phyloP scores from a whole-genome alignment of 1,140 invertebrate genomes.

The Theocolax elegans region DNA sequence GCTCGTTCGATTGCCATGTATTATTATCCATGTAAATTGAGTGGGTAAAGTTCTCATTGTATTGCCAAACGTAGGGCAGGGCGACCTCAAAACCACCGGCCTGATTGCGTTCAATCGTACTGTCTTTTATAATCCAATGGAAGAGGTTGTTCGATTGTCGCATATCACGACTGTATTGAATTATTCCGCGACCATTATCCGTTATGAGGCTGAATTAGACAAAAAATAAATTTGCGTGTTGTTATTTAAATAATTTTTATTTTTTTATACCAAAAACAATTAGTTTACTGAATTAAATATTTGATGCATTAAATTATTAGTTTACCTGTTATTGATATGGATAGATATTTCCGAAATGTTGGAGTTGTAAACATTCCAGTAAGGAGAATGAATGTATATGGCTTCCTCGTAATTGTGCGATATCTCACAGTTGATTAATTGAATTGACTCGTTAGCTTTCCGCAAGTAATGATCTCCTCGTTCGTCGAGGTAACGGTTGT shows the following conservation, averaged over 20 bases:
- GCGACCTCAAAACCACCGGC: slow-evolving; percentile 85
- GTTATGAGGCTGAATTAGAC: slow-evolving; percentile 73
- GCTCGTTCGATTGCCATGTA: slow-evolving; percentile 85
- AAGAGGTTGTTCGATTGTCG: slow-evolving; percentile 93
- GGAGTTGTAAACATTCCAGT: slow-evolving; percentile 83
- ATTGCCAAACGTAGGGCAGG: slow-evolving; percentile 94
- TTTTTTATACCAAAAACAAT: no score
- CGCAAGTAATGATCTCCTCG: slow-evolving; percentile 85
- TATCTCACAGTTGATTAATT: slow-evolving; percentile 82
- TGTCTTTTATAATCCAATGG: slow-evolving; percentile 91
- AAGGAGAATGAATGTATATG: slow-evolving; percentile 83
- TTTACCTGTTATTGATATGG: slow-evolving; percentile 78
- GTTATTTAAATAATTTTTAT: no score
- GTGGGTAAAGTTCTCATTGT: slow-evolving; percentile 94
- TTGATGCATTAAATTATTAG: no score
- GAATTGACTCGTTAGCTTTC: slow-evolving; percentile 88
- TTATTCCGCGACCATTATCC: slow-evolving; percentile 86
- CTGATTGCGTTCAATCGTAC: slow-evolving; percentile 85
- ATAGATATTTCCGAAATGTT: slow-evolving; percentile 87
- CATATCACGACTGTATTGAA: slow-evolving; percentile 89
- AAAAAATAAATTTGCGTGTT: background rate
- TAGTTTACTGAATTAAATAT: background rate
- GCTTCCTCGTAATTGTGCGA: slow-evolving; percentile 84
- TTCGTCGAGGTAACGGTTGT: slow-evolving; percentile 88
- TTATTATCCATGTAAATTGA: slow-evolving; percentile 88